phyloP scores from a whole-genome alignment of 2,113 vertebrate species.

The Petroica traversi region DNA sequence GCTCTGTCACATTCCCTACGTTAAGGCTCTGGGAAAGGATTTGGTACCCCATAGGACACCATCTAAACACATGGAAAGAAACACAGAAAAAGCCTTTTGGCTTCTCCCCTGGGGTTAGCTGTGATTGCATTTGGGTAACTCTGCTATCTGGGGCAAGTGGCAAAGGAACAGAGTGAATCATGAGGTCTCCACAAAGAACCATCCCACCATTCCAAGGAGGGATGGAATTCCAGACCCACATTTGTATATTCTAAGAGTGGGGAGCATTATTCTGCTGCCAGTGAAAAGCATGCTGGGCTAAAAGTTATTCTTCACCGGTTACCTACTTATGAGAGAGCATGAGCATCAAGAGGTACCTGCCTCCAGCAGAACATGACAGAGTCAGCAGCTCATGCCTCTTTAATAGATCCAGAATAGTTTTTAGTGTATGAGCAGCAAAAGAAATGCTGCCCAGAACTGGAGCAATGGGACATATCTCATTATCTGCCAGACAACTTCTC shows the following conservation, averaged over 20 bases:
- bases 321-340: background rate
- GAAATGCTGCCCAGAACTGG: background rate
- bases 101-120: background rate
- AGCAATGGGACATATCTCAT: background rate
- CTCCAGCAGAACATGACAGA: background rate
- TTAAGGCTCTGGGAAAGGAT: background rate
- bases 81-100: background rate
- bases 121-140: background rate
- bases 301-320: background rate
- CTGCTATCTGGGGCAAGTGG: rapidly evolving
- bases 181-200: background rate
- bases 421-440: background rate
- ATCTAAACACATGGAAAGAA: background rate
- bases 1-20: background rate
- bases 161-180: background rate
- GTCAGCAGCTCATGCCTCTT: background rate
- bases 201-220: background rate
- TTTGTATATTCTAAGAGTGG: background rate
- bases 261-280: background rate
- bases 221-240: background rate
- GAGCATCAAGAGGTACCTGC: background rate
- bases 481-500: background rate
- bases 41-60: background rate
- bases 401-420: background rate
- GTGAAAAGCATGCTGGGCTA: background rate